Percentiles rank a stretch among this genome's conserved stretches.
Evolutionary conservation across 2,797 vertebrate genomes (phyloP).

Genomic region (Ptychadena robeensis): DNA sequence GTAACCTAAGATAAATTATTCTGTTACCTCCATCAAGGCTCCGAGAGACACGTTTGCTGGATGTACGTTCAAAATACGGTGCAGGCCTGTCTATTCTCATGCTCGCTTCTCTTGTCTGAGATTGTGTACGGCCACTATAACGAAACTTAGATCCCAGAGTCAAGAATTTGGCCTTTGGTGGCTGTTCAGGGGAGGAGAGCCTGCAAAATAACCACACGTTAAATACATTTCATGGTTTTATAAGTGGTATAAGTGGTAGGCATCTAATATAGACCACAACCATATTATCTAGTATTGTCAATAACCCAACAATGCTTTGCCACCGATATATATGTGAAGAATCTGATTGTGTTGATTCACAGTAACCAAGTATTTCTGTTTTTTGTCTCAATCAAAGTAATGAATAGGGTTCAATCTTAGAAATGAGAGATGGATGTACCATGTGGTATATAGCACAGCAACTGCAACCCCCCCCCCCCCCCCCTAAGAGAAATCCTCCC

Average conservation of each 20-base stretch:
- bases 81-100: slow-evolving; percentile 92
- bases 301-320: not conserved
- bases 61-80: slow-evolving; percentile 87
- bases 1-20: too few species aligned
- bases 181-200: slow-evolving; percentile 88
- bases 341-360: not conserved
- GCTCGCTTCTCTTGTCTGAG: slow-evolving; percentile 91
- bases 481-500: too few species aligned
- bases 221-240: not conserved
- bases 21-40: slow-evolving; percentile 92
- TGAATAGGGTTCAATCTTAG: too few species aligned
- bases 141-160: slow-evolving; percentile 97
- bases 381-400: too few species aligned
- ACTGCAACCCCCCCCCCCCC: too few species aligned
- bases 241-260: not conserved
- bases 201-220: slow-evolving; percentile 67
- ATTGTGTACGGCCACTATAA: slow-evolving; percentile 94
- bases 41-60: slow-evolving; percentile 91
- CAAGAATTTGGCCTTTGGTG: slow-evolving; percentile 90
- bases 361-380: not conserved
- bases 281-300: not conserved
- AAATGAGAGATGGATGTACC: too few species aligned
- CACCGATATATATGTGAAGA: not conserved
- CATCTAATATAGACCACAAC: not conserved
- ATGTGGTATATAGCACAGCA: too few species aligned